A percentile compares a stretch with the other conserved stretches of the same genome.
Evolutionary conservation across 2,113 vertebrate species (phyloP).

Genomic region (Solea solea): DNA sequence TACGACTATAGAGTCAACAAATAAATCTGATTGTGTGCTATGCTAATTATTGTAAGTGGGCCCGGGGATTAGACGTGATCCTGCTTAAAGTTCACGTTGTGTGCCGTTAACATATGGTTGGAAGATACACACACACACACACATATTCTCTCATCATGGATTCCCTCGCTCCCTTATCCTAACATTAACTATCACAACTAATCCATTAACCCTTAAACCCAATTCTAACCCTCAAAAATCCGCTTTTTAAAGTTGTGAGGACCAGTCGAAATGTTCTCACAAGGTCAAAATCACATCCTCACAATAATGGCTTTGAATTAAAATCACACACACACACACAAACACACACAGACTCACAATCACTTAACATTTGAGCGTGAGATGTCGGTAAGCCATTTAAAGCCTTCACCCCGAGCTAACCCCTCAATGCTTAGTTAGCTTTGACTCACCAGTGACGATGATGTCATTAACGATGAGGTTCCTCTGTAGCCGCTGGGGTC

Average conservation of each 20-base stretch:
- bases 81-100: constrained; percentile 24
- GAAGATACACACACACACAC: background rate
- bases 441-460: constrained; percentile 38
- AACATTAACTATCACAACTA: too few relatives aligned
- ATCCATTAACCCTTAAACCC: too few relatives aligned
- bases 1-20: constrained; percentile 51
- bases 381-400: constrained; percentile 35
- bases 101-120: background rate
- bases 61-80: constrained; percentile 44
- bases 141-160: too few relatives aligned
- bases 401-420: constrained; percentile 28
- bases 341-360: too few relatives aligned
- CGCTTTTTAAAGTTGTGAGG: too few relatives aligned
- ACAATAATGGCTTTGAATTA: too few relatives aligned
- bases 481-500: constrained; percentile 11
- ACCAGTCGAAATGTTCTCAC: too few relatives aligned
- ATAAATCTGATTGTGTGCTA: constrained; percentile 37
- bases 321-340: too few relatives aligned
- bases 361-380: background rate
- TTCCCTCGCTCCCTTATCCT: too few relatives aligned
- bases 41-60: constrained; percentile 68
- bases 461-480: constrained; percentile 38
- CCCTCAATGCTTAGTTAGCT: constrained; percentile 45
- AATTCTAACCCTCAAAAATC: too few relatives aligned
- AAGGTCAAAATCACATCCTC: too few relatives aligned